Percentiles rank a stretch among this genome's conserved stretches.
Evolutionary conservation across 2,797 vertebrate species (phyloP).

Genomic region (Loris lydekkerianus): DNA sequence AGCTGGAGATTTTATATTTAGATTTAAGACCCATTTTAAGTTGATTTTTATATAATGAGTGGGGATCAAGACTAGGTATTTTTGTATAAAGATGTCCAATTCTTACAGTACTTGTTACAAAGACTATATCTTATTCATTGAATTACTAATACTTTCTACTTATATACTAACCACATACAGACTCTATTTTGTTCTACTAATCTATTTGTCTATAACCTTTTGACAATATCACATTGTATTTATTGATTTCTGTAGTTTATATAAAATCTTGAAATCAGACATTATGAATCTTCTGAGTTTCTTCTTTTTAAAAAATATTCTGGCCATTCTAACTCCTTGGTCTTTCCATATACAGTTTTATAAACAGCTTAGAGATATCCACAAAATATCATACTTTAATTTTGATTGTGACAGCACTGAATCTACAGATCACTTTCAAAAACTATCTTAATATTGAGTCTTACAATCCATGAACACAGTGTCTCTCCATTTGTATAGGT

Average conservation of each 20-base stretch:
- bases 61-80: neutral
- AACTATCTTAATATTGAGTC: neutral
- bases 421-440: neutral
- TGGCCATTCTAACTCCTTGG: neutral
- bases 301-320: constrained; percentile 2
- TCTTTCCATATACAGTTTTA: neutral
- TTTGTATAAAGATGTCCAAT: neutral
- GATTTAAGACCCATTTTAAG: neutral
- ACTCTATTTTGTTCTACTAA: neutral
- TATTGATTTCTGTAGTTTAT: neutral
- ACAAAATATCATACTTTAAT: constrained; percentile 8
- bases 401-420: neutral
- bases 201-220: neutral
- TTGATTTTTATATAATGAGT: neutral
- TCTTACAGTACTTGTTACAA: neutral
- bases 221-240: neutral
- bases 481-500: neutral
- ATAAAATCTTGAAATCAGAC: constrained; percentile 4
- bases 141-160: neutral
- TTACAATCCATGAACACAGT: neutral
- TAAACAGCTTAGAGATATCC: neutral
- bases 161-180: neutral
- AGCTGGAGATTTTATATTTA: neutral
- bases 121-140: neutral
- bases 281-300: neutral